Percentiles rank a stretch among this genome's conserved stretches.
Conservation (phyloP, 2,113 vertebrate species). For the Solea solea region DNA sequence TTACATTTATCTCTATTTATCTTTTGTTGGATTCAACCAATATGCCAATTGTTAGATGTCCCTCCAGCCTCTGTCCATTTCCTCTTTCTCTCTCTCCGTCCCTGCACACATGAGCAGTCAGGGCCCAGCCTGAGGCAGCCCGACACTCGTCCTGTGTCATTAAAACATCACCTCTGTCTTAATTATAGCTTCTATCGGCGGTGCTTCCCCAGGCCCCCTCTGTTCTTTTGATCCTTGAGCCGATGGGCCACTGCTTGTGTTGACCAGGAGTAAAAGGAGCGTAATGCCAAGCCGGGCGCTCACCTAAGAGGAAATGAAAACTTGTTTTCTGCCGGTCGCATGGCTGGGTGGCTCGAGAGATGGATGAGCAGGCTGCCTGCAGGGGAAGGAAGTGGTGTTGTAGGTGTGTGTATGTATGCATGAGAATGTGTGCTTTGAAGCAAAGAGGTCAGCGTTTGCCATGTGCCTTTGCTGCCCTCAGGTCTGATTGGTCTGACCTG, state of each 20-base stretch:
- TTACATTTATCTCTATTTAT: too few species aligned
- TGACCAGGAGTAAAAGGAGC: slow-evolving; percentile 58
- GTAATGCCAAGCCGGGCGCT: slow-evolving; percentile 47
- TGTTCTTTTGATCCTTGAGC: slow-evolving; percentile 71
- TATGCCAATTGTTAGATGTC: slow-evolving; percentile 2
- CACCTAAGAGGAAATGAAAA: slow-evolving; percentile 70
- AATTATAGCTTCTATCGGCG: slow-evolving; percentile 66
- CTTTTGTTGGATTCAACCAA: too few species aligned
- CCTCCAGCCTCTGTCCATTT: neutral
- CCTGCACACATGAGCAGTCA: slow-evolving; percentile 51
- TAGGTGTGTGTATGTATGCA: slow-evolving; percentile 67
- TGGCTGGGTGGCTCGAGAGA: slow-evolving; percentile 55
- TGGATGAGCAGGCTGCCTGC: slow-evolving; percentile 57
- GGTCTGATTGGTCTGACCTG: slow-evolving; percentile 64
- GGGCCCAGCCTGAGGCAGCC: slow-evolving; percentile 49
- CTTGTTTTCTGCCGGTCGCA: slow-evolving; percentile 64
- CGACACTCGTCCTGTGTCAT: slow-evolving; percentile 69
- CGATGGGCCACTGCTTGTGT: slow-evolving; percentile 50
- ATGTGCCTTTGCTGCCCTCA: slow-evolving; percentile 44
- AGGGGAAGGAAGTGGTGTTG: slow-evolving; percentile 71
- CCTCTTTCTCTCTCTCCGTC: slow-evolving; percentile 6
- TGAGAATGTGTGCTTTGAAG: slow-evolving; percentile 72
- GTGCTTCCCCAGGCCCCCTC: slow-evolving; percentile 47
- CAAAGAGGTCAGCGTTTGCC: slow-evolving; percentile 66
- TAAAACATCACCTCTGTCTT: slow-evolving; percentile 74